A percentile compares a stretch with the other conserved stretches of the same genome.
Evolutionary conservation across 1,140 invertebrate genomes (phyloP).

Genomic region (Heterodera carotae): DNA sequence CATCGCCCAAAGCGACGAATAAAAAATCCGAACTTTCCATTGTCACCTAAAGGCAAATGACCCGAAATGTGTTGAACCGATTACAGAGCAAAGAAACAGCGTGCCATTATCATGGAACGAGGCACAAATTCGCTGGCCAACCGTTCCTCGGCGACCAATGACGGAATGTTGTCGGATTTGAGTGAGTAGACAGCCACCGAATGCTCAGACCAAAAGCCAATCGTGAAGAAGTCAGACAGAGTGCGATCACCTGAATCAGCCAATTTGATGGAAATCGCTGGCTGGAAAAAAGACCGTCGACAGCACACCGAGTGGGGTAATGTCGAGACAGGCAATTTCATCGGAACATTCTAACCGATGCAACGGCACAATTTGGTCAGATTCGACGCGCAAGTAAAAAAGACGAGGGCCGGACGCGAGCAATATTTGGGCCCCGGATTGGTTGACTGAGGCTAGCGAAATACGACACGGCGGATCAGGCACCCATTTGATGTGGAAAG

Average conservation of each 20-base stretch:
- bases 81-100: not conserved
- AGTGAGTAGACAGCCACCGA: constrained; percentile 81
- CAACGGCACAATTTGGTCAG: constrained; percentile 69
- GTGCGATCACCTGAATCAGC: constrained; percentile 67
- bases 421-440: constrained; percentile 75
- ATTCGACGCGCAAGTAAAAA: constrained; percentile 82
- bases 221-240: constrained; percentile 78
- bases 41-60: constrained; percentile 68
- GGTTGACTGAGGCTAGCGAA: constrained; percentile 72
- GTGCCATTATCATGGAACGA: constrained; percentile 83
- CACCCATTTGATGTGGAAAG: constrained; percentile 13
- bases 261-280: not conserved
- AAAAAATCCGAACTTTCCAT: constrained; percentile 77
- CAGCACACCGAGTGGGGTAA: constrained; percentile 76
- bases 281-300: constrained; percentile 9
- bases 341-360: constrained; percentile 76
- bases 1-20: constrained; percentile 84
- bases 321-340: constrained; percentile 93
- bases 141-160: constrained; percentile 83
- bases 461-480: constrained; percentile 17
- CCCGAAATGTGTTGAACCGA: not conserved
- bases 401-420: constrained; percentile 84
- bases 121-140: constrained; percentile 86
- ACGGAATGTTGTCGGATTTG: constrained; percentile 72
- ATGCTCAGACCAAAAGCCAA: constrained; percentile 96